phyloP scores from a whole-genome alignment of 2,113 vertebrate genomes.

The Lepus europaeus region DNA sequence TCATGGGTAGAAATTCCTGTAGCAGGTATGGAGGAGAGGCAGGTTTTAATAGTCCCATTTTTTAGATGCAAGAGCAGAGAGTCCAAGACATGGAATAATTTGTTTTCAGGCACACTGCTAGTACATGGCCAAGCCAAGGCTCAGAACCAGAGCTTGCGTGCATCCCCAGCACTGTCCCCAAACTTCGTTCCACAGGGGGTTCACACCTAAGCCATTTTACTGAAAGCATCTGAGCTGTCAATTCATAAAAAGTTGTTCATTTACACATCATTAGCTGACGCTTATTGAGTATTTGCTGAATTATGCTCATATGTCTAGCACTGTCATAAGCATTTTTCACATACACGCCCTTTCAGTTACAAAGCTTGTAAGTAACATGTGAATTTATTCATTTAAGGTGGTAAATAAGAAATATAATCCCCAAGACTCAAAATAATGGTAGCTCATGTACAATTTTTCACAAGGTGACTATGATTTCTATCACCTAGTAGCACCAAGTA shows the following conservation, averaged over 20 bases:
- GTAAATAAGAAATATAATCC: background rate
- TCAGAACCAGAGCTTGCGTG: background rate
- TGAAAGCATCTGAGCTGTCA: background rate
- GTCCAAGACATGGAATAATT: background rate
- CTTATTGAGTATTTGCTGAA: background rate
- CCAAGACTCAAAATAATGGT: background rate
- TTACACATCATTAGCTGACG: background rate
- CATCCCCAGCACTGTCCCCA: too few relatives aligned
- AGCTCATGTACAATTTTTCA: background rate
- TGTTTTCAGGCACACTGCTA: background rate
- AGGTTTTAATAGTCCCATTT: background rate
- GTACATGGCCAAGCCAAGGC: background rate
- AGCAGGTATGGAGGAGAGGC: background rate
- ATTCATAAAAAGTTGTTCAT: background rate
- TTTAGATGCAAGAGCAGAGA: constrained; percentile 1
- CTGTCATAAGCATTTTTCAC: background rate
- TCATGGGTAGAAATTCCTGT: background rate
- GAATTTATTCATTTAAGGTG: background rate
- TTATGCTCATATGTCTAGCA: background rate
- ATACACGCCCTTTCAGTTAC: background rate
- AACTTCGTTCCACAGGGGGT: background rate
- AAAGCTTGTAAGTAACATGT: background rate
- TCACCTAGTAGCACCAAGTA: background rate
- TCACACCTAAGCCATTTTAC: background rate
- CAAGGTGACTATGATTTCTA: background rate